A percentile compares a stretch with the other conserved stretches of the same genome.
These are phyloP conservation scores for Dryoscopus gambensis DNA, from an alignment of 2,113 vertebrate species.

Conservation along the genomic window DNA sequence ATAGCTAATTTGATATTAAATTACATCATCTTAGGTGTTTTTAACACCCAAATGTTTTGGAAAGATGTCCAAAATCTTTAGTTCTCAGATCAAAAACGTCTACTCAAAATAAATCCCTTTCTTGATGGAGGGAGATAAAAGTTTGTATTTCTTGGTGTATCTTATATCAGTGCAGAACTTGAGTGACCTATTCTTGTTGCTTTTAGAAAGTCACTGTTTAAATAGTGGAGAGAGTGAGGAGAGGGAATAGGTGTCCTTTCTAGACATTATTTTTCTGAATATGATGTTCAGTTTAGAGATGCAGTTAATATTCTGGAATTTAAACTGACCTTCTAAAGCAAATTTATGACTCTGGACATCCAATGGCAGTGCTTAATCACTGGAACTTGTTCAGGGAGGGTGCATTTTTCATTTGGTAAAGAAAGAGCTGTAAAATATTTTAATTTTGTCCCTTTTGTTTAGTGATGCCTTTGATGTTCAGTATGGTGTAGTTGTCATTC, in stretches of 20 bases:
- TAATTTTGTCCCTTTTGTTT: background rate
- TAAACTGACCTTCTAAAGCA: background rate
- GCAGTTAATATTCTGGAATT: background rate
- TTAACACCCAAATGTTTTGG: background rate
- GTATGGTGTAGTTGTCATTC: slow-evolving; percentile 90
- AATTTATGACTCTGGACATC: background rate
- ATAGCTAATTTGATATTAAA: background rate
- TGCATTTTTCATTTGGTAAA: background rate
- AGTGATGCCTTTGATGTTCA: slow-evolving; percentile 97
- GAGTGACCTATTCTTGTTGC: background rate
- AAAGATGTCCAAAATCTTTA: background rate
- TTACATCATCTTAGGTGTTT: background rate
- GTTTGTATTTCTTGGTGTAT: background rate
- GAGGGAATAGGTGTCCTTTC: background rate
- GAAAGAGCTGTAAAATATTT: background rate
- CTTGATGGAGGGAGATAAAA: background rate
- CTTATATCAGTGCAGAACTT: background rate
- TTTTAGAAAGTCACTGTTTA: background rate
- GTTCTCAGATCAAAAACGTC: background rate
- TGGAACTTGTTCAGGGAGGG: background rate
- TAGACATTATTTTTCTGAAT: background rate
- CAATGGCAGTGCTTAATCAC: background rate
- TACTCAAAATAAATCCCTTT: background rate
- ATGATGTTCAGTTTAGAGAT: background rate
- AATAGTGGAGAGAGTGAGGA: background rate